phyloP scores from a whole-genome alignment of 2,113 vertebrate species.

The Cephalophus harveyi region DNA sequence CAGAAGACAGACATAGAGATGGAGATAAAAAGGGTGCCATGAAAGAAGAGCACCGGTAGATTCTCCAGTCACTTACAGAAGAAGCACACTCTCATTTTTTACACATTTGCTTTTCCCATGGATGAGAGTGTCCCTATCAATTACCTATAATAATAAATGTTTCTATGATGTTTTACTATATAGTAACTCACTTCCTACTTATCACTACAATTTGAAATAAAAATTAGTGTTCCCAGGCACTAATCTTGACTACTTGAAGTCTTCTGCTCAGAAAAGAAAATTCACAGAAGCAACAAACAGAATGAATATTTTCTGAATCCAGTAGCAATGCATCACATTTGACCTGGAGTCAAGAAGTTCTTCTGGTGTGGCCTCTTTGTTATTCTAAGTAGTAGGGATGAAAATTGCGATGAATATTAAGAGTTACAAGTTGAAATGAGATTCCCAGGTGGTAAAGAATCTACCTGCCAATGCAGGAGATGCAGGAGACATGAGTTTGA shows the following conservation, averaged over 20 bases:
- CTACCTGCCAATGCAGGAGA: neutral
- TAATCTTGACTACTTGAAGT: neutral
- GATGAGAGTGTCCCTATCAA: neutral
- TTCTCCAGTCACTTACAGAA: neutral
- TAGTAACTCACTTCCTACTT: neutral
- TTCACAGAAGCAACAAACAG: neutral
- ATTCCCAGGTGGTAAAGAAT: neutral
- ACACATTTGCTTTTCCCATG: neutral
- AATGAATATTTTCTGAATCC: neutral
- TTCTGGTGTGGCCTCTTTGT: neutral
- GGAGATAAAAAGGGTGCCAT: neutral
- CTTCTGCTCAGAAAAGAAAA: neutral
- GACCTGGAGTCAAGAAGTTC: neutral
- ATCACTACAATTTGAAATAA: neutral
- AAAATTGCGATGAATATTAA: neutral
- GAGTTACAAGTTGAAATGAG: neutral
- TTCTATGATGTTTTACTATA: neutral
- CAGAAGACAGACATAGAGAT: neutral
- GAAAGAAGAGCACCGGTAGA: neutral
- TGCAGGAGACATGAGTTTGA: neutral
- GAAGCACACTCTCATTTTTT: neutral
- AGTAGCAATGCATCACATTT: neutral
- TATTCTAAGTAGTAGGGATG: neutral
- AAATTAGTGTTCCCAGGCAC: neutral
- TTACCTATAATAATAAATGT: neutral